A percentile compares a stretch with the other conserved stretches of the same genome.
Evolutionary conservation across 2,888 invertebrate genomes (phyloP).

Genomic region (Hirtodrosophila alboralis): DNA sequence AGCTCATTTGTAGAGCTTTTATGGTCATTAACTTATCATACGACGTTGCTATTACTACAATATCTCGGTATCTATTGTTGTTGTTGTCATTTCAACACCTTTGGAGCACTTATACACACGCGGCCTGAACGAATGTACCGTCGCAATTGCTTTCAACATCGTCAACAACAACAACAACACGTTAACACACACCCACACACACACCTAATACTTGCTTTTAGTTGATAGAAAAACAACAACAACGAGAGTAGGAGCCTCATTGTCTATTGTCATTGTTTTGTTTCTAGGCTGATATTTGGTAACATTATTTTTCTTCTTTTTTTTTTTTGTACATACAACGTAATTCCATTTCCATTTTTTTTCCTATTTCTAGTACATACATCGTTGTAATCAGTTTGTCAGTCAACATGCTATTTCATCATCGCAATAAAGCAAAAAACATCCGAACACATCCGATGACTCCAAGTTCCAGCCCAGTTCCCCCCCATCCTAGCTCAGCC

Average conservation of each 20-base stretch:
- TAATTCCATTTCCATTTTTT: slow-evolving; percentile 35
- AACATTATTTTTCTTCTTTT: no score
- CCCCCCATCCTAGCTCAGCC: background rate
- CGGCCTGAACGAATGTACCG: slow-evolving; percentile 10
- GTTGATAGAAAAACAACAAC: slow-evolving; percentile 40
- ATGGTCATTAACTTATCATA: slow-evolving; percentile 56
- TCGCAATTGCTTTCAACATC: slow-evolving; percentile 55
- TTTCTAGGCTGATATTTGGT: slow-evolving; percentile 41
- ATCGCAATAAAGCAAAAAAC: slow-evolving; percentile 9
- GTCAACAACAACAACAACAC: slow-evolving; percentile 24
- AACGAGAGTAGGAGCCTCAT: slow-evolving; percentile 40
- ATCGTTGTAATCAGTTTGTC: slow-evolving; percentile 22
- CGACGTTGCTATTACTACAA: slow-evolving; percentile 36
- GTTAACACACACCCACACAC: slow-evolving; percentile 18
- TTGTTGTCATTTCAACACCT: slow-evolving; percentile 51
- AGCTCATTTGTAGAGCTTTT: slow-evolving; percentile 39
- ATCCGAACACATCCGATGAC: background rate
- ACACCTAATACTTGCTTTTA: slow-evolving; percentile 5
- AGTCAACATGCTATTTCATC: slow-evolving; percentile 18
- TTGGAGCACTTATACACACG: slow-evolving; percentile 33
- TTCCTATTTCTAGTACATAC: background rate
- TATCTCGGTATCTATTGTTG: slow-evolving; percentile 29
- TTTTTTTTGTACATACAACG: slow-evolving; percentile 18
- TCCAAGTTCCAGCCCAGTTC: no score
- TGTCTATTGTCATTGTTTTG: slow-evolving; percentile 58